Evolutionary conservation across 1,140 invertebrate species (phyloP), one percentile per base, ranked within the genome.

Genomic region (Berghia stephanieae): DNA sequence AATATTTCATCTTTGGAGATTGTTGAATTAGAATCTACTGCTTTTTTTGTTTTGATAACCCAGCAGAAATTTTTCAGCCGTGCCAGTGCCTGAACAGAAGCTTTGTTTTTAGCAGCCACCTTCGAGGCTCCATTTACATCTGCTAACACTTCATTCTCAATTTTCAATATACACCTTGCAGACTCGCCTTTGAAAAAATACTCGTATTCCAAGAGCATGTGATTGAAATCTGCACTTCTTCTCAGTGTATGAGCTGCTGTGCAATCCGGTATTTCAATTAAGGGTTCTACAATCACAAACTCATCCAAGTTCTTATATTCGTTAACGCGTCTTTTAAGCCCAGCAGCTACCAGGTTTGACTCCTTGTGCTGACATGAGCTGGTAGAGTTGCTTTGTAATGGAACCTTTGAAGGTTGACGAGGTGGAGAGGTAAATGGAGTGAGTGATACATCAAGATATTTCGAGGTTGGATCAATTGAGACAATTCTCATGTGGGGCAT

Each of bases 11-110:
- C 85, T 27, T 83, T 83, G 44, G 80, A 77, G 36, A 88, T 66
- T 38, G 73, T 79, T 13, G 49, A 42, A 52, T 84, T 81, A 21
- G 80, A 76, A 60, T 86, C 84, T 10, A 81, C 83, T 79, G 93
- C 92, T 44, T 94, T 90, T 78, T 92, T 93, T 60, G 93, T 91
- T 68, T 93, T 91, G 16, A 88, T 83, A 6, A 84, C 84, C 80
- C 85, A 87, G 66, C 85, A 87, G 16, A 72, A 63, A 38, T 85
- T 36, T n/a, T 70, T 74, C 10, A 88, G 77, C 40, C 77, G 70
- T 21, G 82, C 79, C 68, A 88, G 63, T 2, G 82, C 82, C 43
- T 77, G 72, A 40, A 79, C 72, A 0, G 83, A 75, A 0, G 84
- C 85, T 18, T 76, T 34, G 5, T 75, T 79, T 43, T 84, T 85